Percentiles rank a stretch among this genome's conserved stretches.
phyloP scores from a whole-genome alignment of 1,140 invertebrate genomes.

The Phenacoccus solenopsis region DNA sequence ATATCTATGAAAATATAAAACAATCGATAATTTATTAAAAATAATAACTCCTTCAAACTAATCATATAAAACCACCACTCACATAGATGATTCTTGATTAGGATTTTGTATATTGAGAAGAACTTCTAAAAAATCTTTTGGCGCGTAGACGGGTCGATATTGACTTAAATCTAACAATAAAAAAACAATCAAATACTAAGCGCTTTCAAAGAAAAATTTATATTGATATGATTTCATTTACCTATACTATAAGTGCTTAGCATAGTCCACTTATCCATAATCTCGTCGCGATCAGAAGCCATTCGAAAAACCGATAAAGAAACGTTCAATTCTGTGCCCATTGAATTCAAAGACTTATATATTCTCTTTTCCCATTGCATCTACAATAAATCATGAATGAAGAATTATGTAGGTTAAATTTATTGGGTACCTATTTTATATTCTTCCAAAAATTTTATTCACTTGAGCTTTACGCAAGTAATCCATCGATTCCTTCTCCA shows the following conservation, averaged over 20 bases:
- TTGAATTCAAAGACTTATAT: conserved; percentile 86
- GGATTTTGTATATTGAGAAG: conserved; percentile 70
- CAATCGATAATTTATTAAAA: no score
- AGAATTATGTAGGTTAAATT: background rate
- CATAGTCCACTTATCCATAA: conserved; percentile 79
- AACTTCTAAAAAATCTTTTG: conserved; percentile 91
- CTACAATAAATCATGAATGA: conserved; percentile 30
- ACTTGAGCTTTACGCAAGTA: conserved; percentile 67
- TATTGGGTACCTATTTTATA: no score
- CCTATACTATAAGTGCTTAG: conserved; percentile 81
- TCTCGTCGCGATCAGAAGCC: conserved; percentile 65
- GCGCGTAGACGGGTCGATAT: conserved; percentile 86
- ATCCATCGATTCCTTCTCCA: conserved; percentile 36
- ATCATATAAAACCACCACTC: background rate
- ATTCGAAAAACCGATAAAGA: conserved; percentile 59
- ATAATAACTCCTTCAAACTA: no score
- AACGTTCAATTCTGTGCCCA: conserved; percentile 78
- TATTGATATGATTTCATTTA: conserved; percentile 30
- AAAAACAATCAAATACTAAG: background rate
- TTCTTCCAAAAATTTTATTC: conserved; percentile 9
- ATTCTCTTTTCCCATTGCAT: conserved; percentile 86
- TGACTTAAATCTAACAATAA: conserved; percentile 58
- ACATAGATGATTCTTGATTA: conserved; percentile 42
- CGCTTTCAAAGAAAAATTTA: background rate
- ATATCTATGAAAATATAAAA: no score